phyloP scores from a whole-genome alignment of 1,140 invertebrate species.

The Monomorium pharaonis region DNA sequence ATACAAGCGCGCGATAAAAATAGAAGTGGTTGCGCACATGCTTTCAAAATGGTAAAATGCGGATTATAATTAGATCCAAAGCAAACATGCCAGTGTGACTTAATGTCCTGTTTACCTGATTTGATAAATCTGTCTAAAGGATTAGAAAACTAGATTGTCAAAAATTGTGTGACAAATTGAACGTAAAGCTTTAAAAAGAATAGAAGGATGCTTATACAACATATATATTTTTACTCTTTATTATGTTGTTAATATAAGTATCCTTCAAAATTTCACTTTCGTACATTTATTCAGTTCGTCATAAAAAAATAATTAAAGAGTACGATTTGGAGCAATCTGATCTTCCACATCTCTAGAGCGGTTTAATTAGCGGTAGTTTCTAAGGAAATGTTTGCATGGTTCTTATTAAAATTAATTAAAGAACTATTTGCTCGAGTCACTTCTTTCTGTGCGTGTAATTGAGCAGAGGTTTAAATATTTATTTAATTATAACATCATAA shows the following conservation, averaged over 20 bases:
- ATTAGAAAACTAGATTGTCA: too few species aligned
- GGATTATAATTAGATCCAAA: neutral
- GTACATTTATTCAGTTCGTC: too few species aligned
- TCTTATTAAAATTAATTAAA: conserved; percentile 25
- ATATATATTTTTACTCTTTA: too few species aligned
- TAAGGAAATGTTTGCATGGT: neutral
- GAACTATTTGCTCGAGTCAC: neutral
- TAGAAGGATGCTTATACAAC: too few species aligned
- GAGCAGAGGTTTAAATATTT: neutral
- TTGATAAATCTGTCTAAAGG: neutral
- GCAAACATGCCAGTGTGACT: neutral
- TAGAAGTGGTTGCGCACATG: neutral
- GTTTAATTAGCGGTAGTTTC: conserved; percentile 4
- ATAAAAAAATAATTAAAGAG: too few species aligned
- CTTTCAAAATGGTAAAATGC: conserved; percentile 6
- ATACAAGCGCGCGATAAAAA: conserved; percentile 12
- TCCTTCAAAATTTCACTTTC: too few species aligned
- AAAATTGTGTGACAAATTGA: too few species aligned
- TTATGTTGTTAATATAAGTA: too few species aligned
- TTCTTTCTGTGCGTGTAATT: neutral
- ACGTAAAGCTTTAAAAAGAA: too few species aligned
- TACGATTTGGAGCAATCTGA: too few species aligned
- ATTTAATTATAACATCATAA: neutral
- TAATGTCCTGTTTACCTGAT: conserved; percentile 8
- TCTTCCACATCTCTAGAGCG: neutral